Percentiles rank a stretch among this genome's conserved stretches.
phyloP scores from a whole-genome alignment of 2,113 vertebrate genomes.

The Channa argus region DNA sequence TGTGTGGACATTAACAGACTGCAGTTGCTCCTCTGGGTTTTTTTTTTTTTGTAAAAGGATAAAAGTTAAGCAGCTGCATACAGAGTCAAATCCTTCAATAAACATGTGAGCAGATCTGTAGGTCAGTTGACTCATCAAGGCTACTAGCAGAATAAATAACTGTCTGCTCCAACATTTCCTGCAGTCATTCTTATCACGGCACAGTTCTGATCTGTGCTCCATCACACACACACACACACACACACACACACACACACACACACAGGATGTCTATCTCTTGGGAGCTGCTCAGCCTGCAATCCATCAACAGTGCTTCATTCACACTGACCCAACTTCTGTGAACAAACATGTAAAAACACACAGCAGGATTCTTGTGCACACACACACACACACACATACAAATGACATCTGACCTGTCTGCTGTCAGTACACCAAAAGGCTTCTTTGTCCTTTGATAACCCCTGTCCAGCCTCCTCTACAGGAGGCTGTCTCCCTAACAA shows the following conservation, averaged over 20 bases:
- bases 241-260: conserved; percentile 26
- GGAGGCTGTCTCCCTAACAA: conserved; percentile 74
- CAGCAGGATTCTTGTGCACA: conserved; percentile 47
- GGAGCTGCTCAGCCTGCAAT: conserved; percentile 38
- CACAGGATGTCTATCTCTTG: conserved; percentile 9
- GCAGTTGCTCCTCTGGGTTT: conserved; percentile 32
- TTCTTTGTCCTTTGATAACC: conserved; percentile 80
- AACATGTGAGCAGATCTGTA: conserved; percentile 48
- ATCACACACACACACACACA: conserved; percentile 20
- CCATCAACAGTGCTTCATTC: conserved; percentile 49
- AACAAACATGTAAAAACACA: conserved; percentile 45
- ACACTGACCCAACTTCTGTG: conserved; percentile 43
- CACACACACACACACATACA: conserved; percentile 34
- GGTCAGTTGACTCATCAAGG: conserved; percentile 4
- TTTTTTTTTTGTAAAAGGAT: conserved; percentile 30
- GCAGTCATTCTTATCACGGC: conserved; percentile 38
- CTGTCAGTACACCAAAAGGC: conserved; percentile 78
- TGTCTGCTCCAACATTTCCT: conserved; percentile 42
- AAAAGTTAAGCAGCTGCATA: conserved; percentile 16
- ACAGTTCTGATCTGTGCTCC: conserved; percentile 21
- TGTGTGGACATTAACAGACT: conserved; percentile 25
- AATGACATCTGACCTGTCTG: conserved; percentile 50
- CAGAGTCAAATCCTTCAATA: conserved; percentile 37
- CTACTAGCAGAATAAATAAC: conserved; percentile 45
- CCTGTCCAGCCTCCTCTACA: conserved; percentile 70